Percentiles rank a stretch among this genome's conserved stretches.
Evolutionary conservation across 2,113 vertebrate species (phyloP).

Genomic region (Lagenorhynchus albirostris): DNA sequence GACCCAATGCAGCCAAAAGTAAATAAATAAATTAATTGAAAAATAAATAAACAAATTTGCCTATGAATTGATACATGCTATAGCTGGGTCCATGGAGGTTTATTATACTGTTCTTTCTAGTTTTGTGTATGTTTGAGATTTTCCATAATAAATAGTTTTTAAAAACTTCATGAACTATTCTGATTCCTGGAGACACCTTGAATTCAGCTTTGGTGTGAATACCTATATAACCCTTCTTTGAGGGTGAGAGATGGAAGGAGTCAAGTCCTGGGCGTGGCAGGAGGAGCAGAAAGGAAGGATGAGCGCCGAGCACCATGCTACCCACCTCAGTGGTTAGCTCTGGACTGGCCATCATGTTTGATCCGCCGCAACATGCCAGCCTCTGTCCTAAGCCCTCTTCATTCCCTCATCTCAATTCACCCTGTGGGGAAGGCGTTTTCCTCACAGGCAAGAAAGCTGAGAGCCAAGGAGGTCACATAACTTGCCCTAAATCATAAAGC

Average conservation of each 20-base stretch:
- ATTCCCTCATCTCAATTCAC: neutral
- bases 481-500: neutral
- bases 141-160: neutral
- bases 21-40: too few relatives aligned
- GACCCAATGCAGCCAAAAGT: too few relatives aligned
- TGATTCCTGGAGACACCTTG: neutral
- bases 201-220: neutral
- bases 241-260: neutral
- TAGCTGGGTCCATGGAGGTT: neutral
- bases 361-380: neutral
- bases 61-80: neutral
- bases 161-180: neutral
- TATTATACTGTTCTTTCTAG: neutral
- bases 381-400: too few relatives aligned
- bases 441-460: neutral
- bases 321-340: neutral
- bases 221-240: neutral
- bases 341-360: neutral
- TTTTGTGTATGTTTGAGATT: neutral
- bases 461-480: neutral
- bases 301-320: accelerated
- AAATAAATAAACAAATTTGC: neutral
- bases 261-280: neutral
- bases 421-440: neutral
- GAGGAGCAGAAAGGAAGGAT: neutral